These are phyloP conservation scores for Anas georgica DNA, from an alignment of 2,797 vertebrate genomes.

Conservation along the genomic window DNA sequence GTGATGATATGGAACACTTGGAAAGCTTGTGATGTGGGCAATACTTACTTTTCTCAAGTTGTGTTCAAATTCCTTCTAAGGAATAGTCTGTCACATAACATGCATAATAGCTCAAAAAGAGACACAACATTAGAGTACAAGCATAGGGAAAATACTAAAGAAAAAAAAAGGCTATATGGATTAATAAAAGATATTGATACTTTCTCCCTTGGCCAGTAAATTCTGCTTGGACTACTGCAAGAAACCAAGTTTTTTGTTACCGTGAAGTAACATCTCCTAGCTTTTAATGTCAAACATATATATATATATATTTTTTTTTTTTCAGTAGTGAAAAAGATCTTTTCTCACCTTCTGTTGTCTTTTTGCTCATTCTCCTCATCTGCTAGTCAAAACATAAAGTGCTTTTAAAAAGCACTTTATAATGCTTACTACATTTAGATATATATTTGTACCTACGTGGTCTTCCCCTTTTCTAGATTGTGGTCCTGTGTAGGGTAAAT, in stretches of 20 bases:
- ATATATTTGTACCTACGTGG: not conserved
- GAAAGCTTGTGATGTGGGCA: not conserved
- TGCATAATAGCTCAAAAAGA: not conserved
- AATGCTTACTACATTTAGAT: not conserved
- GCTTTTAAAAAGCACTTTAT: not conserved
- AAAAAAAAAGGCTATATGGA: not conserved
- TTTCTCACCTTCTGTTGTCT: accelerated
- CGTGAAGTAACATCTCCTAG: not conserved
- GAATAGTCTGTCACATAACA: not conserved
- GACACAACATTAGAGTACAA: not conserved
- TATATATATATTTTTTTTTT: not conserved
- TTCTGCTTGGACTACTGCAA: not conserved
- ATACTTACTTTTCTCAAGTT: not conserved
- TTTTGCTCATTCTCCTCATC: not conserved
- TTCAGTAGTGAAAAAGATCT: not conserved
- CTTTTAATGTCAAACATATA: not conserved
- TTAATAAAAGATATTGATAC: not conserved
- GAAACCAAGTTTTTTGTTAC: not conserved
- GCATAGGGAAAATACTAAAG: not conserved
- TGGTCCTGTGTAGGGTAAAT: not conserved
- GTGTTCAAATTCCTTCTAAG: not conserved
- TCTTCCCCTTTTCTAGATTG: not conserved
- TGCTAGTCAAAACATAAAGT: not conserved
- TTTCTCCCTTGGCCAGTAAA: not conserved
- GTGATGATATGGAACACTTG: not conserved